phyloP scores from a whole-genome alignment of 2,888 invertebrate species.

The Athalia cordata region DNA sequence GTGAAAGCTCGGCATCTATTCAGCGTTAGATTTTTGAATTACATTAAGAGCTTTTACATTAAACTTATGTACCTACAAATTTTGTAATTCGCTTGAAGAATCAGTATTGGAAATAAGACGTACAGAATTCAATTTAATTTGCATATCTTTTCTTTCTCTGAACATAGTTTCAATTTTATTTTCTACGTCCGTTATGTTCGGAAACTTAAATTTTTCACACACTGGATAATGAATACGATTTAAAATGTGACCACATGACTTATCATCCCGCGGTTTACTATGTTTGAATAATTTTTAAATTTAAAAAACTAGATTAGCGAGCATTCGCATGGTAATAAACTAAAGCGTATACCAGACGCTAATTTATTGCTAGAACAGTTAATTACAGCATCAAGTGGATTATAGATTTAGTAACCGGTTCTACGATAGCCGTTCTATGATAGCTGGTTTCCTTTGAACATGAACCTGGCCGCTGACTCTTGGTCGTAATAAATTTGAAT shows the following conservation, averaged over 20 bases:
- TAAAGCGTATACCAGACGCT: slow-evolving; percentile 8
- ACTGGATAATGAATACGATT: background rate
- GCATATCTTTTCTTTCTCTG: too few species aligned
- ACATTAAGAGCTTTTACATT: too few species aligned
- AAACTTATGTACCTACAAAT: too few species aligned
- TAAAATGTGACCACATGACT: background rate
- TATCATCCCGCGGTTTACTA: background rate
- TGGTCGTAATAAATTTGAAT: slow-evolving; percentile 31
- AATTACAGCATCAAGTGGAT: slow-evolving; percentile 42
- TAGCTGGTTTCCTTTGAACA: slow-evolving; percentile 36
- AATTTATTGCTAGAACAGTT: slow-evolving; percentile 46
- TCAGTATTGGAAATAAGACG: too few species aligned
- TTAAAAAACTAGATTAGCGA: slow-evolving; percentile 14
- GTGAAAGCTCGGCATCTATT: too few species aligned
- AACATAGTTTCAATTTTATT: too few species aligned
- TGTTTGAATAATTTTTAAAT: slow-evolving; percentile 32
- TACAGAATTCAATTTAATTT: too few species aligned
- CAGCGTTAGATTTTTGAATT: too few species aligned
- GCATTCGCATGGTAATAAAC: slow-evolving; percentile 2
- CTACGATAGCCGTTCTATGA: slow-evolving; percentile 1
- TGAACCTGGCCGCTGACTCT: slow-evolving; percentile 32
- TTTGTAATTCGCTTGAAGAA: too few species aligned
- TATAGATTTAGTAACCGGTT: slow-evolving; percentile 46
- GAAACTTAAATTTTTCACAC: background rate
- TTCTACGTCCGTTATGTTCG: too few species aligned